Evolutionary conservation across 2,888 invertebrate genomes (phyloP).

Genomic region (Sylvicola cinctus): DNA sequence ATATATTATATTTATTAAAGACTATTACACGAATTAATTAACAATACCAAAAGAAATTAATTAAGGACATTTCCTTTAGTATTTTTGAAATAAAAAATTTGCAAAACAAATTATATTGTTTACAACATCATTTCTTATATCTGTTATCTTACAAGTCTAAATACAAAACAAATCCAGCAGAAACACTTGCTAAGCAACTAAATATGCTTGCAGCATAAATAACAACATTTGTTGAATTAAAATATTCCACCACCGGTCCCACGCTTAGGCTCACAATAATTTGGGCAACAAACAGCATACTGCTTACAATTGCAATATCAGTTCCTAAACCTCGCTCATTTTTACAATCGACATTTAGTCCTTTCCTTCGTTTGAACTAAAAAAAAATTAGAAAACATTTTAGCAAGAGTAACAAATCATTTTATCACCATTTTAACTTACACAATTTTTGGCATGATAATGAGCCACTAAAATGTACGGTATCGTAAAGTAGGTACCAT

Average conservation of each 20-base stretch:
- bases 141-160: conserved; percentile 7
- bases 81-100: too few relatives aligned
- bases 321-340: conserved; percentile 25
- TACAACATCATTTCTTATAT: too few relatives aligned
- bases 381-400: conserved; percentile 3
- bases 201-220: conserved; percentile 22
- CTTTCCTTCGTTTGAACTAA: conserved; percentile 19
- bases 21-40: too few relatives aligned
- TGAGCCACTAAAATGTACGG: conserved; percentile 24
- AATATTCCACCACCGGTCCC: conserved; percentile 19
- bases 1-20: too few relatives aligned
- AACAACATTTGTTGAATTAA: conserved; percentile 21
- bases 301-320: conserved; percentile 26
- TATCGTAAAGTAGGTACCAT: conserved; percentile 25
- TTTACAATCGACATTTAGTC: conserved; percentile 21
- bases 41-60: too few relatives aligned
- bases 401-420: not conserved
- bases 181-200: conserved; percentile 20
- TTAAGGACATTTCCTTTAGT: too few relatives aligned
- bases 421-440: conserved; percentile 9
- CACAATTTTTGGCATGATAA: conserved; percentile 25
- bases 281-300: conserved; percentile 26
- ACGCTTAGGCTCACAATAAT: conserved; percentile 17
- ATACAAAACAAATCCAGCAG: conserved; percentile 24
- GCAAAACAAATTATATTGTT: too few relatives aligned